Evolutionary conservation across 2,113 vertebrate species (phyloP), one percentile per base, ranked within the genome.

Genomic region (Microcebus lehilahytsara): DNA sequence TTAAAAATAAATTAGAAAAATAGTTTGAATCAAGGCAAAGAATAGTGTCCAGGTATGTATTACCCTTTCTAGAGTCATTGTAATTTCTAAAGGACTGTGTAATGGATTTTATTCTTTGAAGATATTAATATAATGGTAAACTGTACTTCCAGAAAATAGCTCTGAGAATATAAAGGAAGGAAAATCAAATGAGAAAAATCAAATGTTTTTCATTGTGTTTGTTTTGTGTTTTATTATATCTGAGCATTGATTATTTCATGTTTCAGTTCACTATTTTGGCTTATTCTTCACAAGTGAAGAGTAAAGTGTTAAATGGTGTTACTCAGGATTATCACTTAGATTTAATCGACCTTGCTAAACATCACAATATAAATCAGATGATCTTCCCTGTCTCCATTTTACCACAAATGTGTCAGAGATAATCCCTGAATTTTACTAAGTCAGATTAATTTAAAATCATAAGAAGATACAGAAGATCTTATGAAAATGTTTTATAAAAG

Each of bases 401-500:
- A 60, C 79, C 11, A 67, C 51, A 69, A 77, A 32, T 83, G 0
- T 3, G 3, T 97, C 42, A 96, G 74, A 96, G 42, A 90, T 86
- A 97, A 69, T 96, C 71, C 40, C 9, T 91, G 87, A 95, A 0
- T 6, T 40, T 86, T 34, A 3, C 3, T 22, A 87, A 97, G 34
- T 3, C 85, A 97, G 51, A 30, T 89, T 97, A 96, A 97, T 95
- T 98, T 96, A 97, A 97, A 93, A 92, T 83, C 25, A 60, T 1
- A 71, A 37, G 75, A 87, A 96, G 4, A 69, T 71, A 97, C 94
- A 96, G 53, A 91, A 1, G 10, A 90, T 69, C 8, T 81, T 85
- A 22, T 85, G 32, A 96, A 98, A 97, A 83, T 79, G 30, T 96
- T 98, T 94, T 84, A 97, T 94, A 89, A 97, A 95, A 40, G 3